Conservation (phyloP, 1,140 invertebrate species). For the Heliconius nattereri region DNA sequence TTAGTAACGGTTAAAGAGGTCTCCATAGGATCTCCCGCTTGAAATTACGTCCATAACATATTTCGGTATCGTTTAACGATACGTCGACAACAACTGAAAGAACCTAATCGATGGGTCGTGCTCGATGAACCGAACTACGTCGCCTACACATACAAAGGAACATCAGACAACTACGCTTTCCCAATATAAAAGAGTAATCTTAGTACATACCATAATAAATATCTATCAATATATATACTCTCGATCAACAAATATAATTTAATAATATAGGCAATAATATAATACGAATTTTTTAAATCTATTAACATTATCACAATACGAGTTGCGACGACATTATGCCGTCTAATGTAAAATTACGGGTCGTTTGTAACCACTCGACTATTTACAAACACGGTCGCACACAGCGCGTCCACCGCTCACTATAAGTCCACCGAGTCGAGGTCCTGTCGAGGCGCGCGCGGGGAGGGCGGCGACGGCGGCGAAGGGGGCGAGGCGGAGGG, state of each 20-base stretch:
- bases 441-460: slow-evolving; percentile 68
- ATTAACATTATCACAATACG: slow-evolving; percentile 76
- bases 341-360: slow-evolving; percentile 64
- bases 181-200: slow-evolving; percentile 73
- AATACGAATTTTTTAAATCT: slow-evolving; percentile 73
- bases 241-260: slow-evolving; percentile 79
- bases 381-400: slow-evolving; percentile 50
- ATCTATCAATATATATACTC: slow-evolving; percentile 78
- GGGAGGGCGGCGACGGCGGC: slow-evolving; percentile 41
- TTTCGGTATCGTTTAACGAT: slow-evolving; percentile 36
- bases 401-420: slow-evolving; percentile 1
- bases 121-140: slow-evolving; percentile 48
- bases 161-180: slow-evolving; percentile 43
- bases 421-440: slow-evolving; percentile 72
- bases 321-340: slow-evolving; percentile 74
- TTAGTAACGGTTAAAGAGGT: too few species aligned
- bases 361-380: slow-evolving; percentile 54
- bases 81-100: slow-evolving; percentile 35
- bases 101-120: slow-evolving; percentile 44
- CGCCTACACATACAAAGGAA: slow-evolving; percentile 61
- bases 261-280: slow-evolving; percentile 77
- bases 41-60: not conserved
- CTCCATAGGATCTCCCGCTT: not conserved
- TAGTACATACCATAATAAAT: slow-evolving; percentile 74
- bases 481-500: slow-evolving; percentile 64